These are phyloP conservation scores for Ceratotherium simum DNA, from an alignment of 2,113 vertebrate genomes.

Conservation along the genomic window DNA sequence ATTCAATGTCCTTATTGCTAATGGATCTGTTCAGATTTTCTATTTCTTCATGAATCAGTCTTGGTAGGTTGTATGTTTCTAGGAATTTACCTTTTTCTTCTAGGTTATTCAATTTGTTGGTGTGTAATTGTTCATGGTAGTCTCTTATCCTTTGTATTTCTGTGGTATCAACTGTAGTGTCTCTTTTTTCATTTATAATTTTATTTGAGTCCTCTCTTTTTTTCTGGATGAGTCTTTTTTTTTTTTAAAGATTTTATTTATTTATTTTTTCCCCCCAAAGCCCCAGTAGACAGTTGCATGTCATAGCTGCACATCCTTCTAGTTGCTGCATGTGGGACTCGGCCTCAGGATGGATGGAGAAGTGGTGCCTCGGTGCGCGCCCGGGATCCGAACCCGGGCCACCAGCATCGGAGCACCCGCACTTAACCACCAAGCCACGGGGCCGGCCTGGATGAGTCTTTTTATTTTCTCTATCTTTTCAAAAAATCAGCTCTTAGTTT, in stretches of 20 bases:
- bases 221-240: not conserved
- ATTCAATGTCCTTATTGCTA: not conserved
- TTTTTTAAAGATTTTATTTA: no score
- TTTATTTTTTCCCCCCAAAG: no score
- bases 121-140: not conserved
- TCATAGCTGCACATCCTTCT: no score
- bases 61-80: not conserved
- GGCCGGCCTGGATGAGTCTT: not conserved
- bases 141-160: not conserved
- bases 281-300: no score
- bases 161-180: not conserved
- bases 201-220: not conserved
- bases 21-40: not conserved
- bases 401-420: no score
- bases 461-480: not conserved
- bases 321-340: no score
- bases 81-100: not conserved
- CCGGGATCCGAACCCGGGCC: no score
- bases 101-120: not conserved
- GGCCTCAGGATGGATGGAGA: no score
- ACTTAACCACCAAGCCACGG: no score
- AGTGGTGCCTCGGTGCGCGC: no score
- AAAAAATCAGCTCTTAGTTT: not conserved
- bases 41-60: not conserved
- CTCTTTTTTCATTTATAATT: not conserved